phyloP scores from a whole-genome alignment of 2,797 vertebrate genomes.

The Lacerta viridis region DNA sequence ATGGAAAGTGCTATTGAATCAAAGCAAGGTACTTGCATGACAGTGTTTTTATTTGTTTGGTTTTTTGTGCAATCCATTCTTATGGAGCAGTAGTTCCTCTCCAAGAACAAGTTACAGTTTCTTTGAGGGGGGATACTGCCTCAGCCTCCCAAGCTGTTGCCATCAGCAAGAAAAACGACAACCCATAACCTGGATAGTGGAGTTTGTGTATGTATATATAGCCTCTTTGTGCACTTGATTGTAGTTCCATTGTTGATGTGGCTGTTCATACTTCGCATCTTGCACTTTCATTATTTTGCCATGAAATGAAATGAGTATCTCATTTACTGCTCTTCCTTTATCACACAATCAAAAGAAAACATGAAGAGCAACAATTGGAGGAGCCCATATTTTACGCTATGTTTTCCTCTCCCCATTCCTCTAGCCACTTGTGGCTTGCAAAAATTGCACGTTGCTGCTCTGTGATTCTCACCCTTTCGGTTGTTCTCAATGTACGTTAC shows the following conservation, averaged over 20 bases:
- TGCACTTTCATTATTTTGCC: not conserved
- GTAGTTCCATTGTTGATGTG: not conserved
- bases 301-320: not conserved
- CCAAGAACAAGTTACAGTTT: not conserved
- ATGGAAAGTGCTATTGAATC: not conserved
- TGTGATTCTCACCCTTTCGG: not conserved
- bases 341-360: not conserved
- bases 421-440: not conserved
- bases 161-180: not conserved
- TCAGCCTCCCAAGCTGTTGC: not conserved
- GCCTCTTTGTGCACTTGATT: not conserved
- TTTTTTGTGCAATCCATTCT: not conserved
- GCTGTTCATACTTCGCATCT: not conserved
- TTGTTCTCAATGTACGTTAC: not conserved
- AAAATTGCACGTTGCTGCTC: not conserved
- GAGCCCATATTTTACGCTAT: not conserved
- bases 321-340: not conserved
- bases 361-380: not conserved
- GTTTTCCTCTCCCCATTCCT: not conserved
- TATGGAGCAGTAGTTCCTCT: not conserved
- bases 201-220: no score
- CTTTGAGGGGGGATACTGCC: not conserved
- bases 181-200: not conserved
- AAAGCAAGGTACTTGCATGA: conserved; percentile 3
- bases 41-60: no score